These are phyloP conservation scores for Hedya salicella DNA, from an alignment of 2,888 invertebrate genomes.

Conservation along the genomic window DNA sequence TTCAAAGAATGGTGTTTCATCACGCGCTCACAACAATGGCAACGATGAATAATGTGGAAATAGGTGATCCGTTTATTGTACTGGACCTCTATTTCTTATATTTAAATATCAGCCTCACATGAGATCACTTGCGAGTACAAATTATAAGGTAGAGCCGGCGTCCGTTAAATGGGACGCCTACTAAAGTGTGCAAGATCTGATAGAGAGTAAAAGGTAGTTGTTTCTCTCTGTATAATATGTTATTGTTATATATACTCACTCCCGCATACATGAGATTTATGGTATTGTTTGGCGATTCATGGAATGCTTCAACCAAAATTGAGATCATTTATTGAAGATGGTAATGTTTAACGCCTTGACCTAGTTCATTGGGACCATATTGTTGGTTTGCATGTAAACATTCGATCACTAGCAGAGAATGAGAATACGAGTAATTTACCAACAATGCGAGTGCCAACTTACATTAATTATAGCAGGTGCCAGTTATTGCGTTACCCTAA, in stretches of 20 bases:
- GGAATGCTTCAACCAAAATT: constrained; percentile 13
- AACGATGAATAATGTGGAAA: constrained; percentile 40
- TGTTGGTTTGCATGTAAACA: constrained; percentile 35
- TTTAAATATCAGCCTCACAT: constrained; percentile 28
- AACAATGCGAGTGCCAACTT: constrained; percentile 30
- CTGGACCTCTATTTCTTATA: constrained; percentile 31
- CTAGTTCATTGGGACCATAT: constrained; percentile 48
- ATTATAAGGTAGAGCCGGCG: constrained; percentile 18
- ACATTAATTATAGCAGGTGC: constrained; percentile 38
- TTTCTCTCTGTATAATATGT: constrained; percentile 1
- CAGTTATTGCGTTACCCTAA: constrained; percentile 33
- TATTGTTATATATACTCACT: constrained; percentile 11
- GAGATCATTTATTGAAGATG: constrained; percentile 35
- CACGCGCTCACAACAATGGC: constrained; percentile 60
- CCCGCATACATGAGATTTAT: constrained; percentile 3
- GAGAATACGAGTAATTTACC: constrained; percentile 48
- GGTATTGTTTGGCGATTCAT: constrained; percentile 25
- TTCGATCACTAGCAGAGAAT: constrained; percentile 44
- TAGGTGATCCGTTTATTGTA: constrained; percentile 39
- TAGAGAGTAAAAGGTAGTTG: constrained; percentile 2
- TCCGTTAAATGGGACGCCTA: constrained; percentile 7
- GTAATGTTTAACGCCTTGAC: constrained; percentile 50
- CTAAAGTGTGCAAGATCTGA: constrained; percentile 29
- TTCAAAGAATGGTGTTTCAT: constrained; percentile 65
- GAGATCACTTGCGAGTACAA: constrained; percentile 26